These are phyloP conservation scores for Sinocyclocheilus anophthalmus DNA, from an alignment of 2,113 vertebrate genomes.

Conservation along the genomic window DNA sequence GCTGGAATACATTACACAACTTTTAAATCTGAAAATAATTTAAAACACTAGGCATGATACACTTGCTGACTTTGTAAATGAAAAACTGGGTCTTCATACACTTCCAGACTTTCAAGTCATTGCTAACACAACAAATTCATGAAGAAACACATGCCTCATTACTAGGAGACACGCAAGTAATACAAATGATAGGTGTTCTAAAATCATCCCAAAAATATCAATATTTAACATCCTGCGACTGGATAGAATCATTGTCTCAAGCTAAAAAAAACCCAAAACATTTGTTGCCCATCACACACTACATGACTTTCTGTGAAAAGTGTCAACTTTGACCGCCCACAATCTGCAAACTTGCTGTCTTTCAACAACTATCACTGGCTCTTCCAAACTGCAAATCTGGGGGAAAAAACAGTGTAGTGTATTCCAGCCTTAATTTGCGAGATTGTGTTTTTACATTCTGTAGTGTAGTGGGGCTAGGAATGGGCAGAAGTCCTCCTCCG, in stretches of 20 bases:
- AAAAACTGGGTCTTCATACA: neutral
- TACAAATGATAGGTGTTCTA: neutral
- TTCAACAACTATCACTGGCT: neutral
- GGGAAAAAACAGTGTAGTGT: neutral
- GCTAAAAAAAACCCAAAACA: neutral
- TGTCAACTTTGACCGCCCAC: neutral
- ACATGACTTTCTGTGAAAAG: neutral
- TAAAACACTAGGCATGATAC: neutral
- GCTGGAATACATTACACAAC: neutral
- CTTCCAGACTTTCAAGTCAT: neutral
- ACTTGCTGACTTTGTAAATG: neutral
- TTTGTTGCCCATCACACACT: no score
- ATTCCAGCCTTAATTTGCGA: neutral
- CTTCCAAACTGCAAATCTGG: neutral
- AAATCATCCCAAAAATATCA: neutral
- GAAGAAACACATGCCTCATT: neutral
- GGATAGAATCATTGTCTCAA: neutral
- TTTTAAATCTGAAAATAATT: neutral
- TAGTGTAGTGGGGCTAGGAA: slow-evolving; percentile 82
- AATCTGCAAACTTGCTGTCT: neutral
- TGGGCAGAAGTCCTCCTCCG: slow-evolving; percentile 92
- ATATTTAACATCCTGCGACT: neutral
- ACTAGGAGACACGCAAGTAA: neutral
- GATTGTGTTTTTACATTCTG: slow-evolving; percentile 71
- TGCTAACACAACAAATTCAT: neutral